phyloP scores from a whole-genome alignment of 2,797 vertebrate species.

The Galago senegalensis region DNA sequence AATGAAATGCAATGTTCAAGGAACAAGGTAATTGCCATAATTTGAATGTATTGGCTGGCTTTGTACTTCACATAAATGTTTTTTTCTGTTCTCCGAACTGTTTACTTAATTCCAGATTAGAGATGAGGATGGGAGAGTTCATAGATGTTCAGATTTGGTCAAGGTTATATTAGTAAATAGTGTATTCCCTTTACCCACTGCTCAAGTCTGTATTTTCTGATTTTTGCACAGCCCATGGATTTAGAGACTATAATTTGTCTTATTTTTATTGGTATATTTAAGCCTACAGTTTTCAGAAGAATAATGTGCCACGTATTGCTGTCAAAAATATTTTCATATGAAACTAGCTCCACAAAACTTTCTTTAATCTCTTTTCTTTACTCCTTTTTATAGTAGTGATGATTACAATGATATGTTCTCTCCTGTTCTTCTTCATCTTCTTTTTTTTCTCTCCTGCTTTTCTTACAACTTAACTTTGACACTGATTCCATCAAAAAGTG shows the following conservation, averaged over 20 bases:
- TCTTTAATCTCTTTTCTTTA: not conserved
- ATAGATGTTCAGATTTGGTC: not conserved
- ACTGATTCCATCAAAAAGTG: not conserved
- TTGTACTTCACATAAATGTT: not conserved
- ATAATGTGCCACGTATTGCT: not conserved
- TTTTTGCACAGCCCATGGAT: not conserved
- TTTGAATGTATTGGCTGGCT: not conserved
- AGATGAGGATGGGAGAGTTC: not conserved
- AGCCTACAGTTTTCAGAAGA: not conserved
- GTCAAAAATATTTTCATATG: not conserved
- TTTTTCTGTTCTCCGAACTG: not conserved
- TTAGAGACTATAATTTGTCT: not conserved
- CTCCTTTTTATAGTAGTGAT: not conserved
- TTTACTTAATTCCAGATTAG: not conserved
- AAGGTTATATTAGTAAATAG: not conserved
- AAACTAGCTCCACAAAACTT: not conserved
- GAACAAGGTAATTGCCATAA: not conserved
- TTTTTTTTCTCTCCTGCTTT: not conserved
- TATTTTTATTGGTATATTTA: not conserved
- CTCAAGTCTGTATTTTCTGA: not conserved
- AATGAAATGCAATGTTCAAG: not conserved
- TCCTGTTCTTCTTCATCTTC: too few species aligned
- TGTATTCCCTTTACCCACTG: not conserved
- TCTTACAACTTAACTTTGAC: not conserved
- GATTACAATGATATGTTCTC: too few species aligned